Evolutionary conservation across 2,888 invertebrate species (phyloP).

Genomic region (Andrena chrysosceles): DNA sequence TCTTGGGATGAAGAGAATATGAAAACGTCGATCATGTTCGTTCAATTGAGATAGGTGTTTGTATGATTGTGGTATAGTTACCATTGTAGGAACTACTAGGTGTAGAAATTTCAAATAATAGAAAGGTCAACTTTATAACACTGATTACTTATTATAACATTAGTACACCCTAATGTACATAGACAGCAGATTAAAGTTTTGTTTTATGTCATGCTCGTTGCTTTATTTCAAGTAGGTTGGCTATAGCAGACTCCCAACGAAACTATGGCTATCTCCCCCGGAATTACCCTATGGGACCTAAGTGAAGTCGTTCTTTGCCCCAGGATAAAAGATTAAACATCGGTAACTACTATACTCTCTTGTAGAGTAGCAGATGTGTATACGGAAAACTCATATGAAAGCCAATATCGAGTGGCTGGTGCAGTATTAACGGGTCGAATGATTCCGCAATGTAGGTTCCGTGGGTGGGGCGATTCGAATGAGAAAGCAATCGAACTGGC

Average conservation of each 20-base stretch:
- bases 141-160: too few relatives aligned
- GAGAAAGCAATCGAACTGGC: conserved; percentile 69
- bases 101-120: too few relatives aligned
- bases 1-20: not conserved
- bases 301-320: not conserved
- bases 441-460: conserved; percentile 43
- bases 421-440: conserved; percentile 64
- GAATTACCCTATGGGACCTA: not conserved
- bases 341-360: not conserved
- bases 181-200: too few relatives aligned
- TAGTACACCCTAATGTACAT: too few relatives aligned
- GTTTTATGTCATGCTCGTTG: too few relatives aligned
- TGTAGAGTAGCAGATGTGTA: not conserved
- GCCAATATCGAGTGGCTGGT: conserved; percentile 42
- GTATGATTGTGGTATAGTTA: too few relatives aligned
- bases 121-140: too few relatives aligned
- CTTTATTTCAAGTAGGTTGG: too few relatives aligned
- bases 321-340: not conserved
- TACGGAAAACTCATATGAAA: not conserved
- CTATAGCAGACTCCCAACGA: too few relatives aligned
- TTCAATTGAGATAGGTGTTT: not conserved
- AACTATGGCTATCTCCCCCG: not conserved
- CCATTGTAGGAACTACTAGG: too few relatives aligned
- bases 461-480: conserved; percentile 48
- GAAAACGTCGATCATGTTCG: too few relatives aligned